Evolutionary conservation across 1,140 invertebrate genomes (phyloP), one percentile per base, ranked within the genome.

Genomic region (Solenopsis fugax): DNA sequence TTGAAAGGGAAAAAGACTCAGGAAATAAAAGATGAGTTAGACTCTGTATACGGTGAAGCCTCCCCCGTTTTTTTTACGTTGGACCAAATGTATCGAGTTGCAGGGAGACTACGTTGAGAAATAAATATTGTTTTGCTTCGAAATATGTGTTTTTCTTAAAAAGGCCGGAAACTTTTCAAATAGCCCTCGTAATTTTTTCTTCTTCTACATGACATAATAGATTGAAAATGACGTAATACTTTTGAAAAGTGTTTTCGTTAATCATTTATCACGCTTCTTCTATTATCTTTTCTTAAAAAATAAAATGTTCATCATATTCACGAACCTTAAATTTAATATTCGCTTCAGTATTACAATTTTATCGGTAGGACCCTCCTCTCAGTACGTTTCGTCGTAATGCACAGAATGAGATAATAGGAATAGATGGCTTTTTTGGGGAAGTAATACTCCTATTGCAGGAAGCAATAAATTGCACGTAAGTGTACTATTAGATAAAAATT

Each of bases 401-500:
- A 9, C 7, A 29, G 7, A 92, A 92, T 6, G 71, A 88, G 41
- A 90, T 95, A 76, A 88, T 87, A 10, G 89, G 93, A 6, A 88
- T 95, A n/a, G 76, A 73, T 13, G 95, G 95, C 10, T 95, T 95
- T 81, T 95, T 95, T 80, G 95, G 95, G 0, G 93, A 93, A 24
- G 89, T 95, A 7, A 88, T 95, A 52, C 86, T 92, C 29, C 90
- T 95, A 41, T 90, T 95, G 65, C 64, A 93, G 75, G 89, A 94
- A 58, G 93, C 91, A 76, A 91, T 95, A 90, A 95, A 95, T 89
- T 95, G 94, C 93, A 93, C 94, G 95, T 95, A 78, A 95, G 94
- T 69, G 13, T 91, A 84, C 62, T 64, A 60, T 10, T 12, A 72
- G 6, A 64, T 41, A n/a, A 54, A 64, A 34, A 21, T n/a, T 21